Percentiles rank a stretch among this genome's conserved stretches.
phyloP scores from a whole-genome alignment of 2,888 invertebrate genomes.

The Heliconius ethilla region DNA sequence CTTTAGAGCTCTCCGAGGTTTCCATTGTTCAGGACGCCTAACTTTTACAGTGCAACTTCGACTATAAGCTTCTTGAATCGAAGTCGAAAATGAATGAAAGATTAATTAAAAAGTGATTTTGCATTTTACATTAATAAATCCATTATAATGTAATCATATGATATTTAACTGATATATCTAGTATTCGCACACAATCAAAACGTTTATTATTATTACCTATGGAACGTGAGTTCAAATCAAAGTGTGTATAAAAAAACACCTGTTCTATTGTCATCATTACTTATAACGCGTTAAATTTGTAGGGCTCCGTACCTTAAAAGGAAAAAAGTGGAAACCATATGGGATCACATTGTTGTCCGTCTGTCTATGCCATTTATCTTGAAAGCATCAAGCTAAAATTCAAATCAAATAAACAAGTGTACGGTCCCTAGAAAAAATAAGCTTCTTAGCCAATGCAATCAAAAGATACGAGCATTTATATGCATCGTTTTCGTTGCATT shows the following conservation, averaged over 20 bases:
- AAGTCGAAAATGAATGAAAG: neutral
- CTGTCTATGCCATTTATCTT: too few species aligned
- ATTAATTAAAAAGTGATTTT: slow-evolving; percentile 7
- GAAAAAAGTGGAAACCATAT: too few species aligned
- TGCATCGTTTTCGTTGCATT: too few species aligned
- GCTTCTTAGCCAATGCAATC: too few species aligned
- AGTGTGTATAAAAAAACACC: neutral
- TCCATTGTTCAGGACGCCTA: slow-evolving; percentile 2
- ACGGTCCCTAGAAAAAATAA: too few species aligned
- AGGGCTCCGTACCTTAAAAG: too few species aligned
- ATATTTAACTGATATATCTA: neutral
- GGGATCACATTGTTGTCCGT: too few species aligned
- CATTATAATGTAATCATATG: neutral
- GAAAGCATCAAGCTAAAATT: too few species aligned
- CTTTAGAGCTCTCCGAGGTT: neutral
- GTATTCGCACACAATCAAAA: neutral
- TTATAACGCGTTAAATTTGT: neutral
- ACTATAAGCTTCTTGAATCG: neutral
- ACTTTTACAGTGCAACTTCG: slow-evolving; percentile 4
- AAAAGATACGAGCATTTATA: too few species aligned
- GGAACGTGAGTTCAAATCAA: neutral
- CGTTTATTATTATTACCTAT: neutral
- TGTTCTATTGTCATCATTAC: neutral
- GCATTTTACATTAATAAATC: neutral
- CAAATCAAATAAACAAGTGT: too few species aligned